Evolutionary conservation across 2,888 invertebrate genomes (phyloP).

Genomic region (Sesia bembeciformis): DNA sequence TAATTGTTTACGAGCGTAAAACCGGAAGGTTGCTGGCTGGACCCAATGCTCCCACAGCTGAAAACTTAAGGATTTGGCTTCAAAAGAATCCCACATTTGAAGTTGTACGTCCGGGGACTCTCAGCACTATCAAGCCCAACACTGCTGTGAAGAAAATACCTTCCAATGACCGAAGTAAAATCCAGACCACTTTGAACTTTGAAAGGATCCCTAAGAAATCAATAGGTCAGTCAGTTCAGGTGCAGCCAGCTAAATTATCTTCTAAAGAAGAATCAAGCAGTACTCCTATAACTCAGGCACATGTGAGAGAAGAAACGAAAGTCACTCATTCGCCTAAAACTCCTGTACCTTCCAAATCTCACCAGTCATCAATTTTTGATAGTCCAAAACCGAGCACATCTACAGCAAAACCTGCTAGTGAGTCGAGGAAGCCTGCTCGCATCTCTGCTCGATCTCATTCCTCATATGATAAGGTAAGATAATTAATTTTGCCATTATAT

Average conservation of each 20-base stretch:
- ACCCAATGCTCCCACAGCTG: conserved; percentile 86
- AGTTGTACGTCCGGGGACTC: conserved; percentile 81
- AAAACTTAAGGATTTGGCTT: conserved; percentile 87
- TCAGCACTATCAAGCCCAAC: conserved; percentile 58
- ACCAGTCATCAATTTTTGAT: conserved; percentile 25
- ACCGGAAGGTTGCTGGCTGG: conserved; percentile 84
- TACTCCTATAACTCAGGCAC: conserved; percentile 23
- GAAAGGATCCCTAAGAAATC: conserved; percentile 49
- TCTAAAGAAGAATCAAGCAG: conserved; percentile 30
- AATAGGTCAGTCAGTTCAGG: conserved; percentile 19
- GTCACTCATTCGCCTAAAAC: conserved; percentile 24
- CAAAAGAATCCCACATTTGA: conserved; percentile 91
- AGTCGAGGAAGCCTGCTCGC: conserved; percentile 39
- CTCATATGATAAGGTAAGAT: conserved; percentile 44
- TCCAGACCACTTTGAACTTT: conserved; percentile 68
- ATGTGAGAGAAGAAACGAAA: conserved; percentile 31
- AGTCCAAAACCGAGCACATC: conserved; percentile 48
- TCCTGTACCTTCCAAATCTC: conserved; percentile 26
- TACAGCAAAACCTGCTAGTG: conserved; percentile 25
- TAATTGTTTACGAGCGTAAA: conserved; percentile 89
- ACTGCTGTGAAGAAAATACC: conserved; percentile 36
- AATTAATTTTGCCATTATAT: background rate
- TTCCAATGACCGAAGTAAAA: conserved; percentile 35
- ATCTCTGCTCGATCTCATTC: conserved; percentile 33
- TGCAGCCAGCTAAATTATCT: conserved; percentile 18